A percentile compares a stretch with the other conserved stretches of the same genome.
Evolutionary conservation across 1,140 invertebrate genomes (phyloP).

Genomic region (Lamellibrachia luymesi): DNA sequence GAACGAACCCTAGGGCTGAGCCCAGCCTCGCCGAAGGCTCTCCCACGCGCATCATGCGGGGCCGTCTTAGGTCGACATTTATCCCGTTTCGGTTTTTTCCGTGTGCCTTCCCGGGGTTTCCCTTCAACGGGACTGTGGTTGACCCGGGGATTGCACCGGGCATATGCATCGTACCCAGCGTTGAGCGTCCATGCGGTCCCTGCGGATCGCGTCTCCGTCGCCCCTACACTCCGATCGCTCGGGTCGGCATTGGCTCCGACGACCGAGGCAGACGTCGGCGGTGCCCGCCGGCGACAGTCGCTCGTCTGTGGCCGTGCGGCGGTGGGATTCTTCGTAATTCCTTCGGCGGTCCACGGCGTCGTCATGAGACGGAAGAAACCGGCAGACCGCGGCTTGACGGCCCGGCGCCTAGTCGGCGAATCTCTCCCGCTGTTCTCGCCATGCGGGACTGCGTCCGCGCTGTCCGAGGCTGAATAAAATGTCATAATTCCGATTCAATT

Average conservation of each 20-base stretch:
- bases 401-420: not conserved
- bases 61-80: not conserved
- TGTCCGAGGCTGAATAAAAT: not conserved
- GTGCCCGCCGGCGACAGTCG: not conserved
- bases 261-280: not conserved
- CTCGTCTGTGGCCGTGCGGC: not conserved
- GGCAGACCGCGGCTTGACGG: not conserved
- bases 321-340: not conserved
- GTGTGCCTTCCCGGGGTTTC: not conserved
- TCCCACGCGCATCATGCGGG: not conserved
- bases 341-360: not conserved
- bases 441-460: not conserved
- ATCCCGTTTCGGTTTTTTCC: not conserved
- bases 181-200: not conserved
- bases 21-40: not conserved
- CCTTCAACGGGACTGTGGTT: no score
- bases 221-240: not conserved
- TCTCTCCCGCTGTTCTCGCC: not conserved
- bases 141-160: not conserved
- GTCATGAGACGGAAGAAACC: not conserved
- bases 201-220: not conserved
- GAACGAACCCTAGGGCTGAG: not conserved
- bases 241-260: not conserved
- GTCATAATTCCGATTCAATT: no score
- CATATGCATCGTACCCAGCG: not conserved